phyloP scores from a whole-genome alignment of 2,797 vertebrate genomes.

The Chrysocyon brachyurus region DNA sequence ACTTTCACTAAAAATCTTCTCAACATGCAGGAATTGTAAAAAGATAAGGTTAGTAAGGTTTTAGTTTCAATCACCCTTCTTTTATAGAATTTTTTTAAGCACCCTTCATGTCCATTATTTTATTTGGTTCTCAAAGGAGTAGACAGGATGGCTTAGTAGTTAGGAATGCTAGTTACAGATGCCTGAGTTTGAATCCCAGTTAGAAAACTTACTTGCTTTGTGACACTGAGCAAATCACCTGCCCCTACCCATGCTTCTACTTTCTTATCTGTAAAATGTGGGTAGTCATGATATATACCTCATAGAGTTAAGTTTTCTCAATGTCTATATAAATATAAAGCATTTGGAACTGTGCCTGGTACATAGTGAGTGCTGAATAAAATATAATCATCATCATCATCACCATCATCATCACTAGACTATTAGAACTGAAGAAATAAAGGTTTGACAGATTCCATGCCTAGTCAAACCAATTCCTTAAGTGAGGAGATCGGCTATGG shows the following conservation, averaged over 20 bases:
- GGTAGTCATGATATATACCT: background rate
- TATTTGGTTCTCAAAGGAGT: constrained; percentile 13
- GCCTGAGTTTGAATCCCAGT: background rate
- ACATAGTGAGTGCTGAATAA: background rate
- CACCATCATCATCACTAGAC: background rate
- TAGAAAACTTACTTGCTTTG: background rate
- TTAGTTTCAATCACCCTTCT: background rate
- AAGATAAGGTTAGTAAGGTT: constrained; percentile 25
- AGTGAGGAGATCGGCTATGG: background rate
- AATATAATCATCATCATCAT: background rate
- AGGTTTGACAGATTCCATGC: background rate
- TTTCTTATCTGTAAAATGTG: background rate
- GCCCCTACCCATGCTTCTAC: background rate
- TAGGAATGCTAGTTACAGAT: background rate
- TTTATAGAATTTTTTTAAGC: background rate
- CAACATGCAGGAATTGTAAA: background rate
- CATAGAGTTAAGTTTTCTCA: background rate
- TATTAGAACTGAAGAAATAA: constrained; percentile 15
- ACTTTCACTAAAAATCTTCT: constrained; percentile 36
- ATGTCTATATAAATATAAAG: background rate
- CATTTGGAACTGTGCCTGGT: background rate
- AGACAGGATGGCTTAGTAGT: background rate
- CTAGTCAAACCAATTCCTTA: background rate
- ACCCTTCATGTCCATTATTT: background rate
- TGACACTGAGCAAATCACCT: background rate